Percentiles rank a stretch among this genome's conserved stretches.
Conservation (phyloP, 2,888 invertebrate species). For the Sylvicola cinctus region DNA sequence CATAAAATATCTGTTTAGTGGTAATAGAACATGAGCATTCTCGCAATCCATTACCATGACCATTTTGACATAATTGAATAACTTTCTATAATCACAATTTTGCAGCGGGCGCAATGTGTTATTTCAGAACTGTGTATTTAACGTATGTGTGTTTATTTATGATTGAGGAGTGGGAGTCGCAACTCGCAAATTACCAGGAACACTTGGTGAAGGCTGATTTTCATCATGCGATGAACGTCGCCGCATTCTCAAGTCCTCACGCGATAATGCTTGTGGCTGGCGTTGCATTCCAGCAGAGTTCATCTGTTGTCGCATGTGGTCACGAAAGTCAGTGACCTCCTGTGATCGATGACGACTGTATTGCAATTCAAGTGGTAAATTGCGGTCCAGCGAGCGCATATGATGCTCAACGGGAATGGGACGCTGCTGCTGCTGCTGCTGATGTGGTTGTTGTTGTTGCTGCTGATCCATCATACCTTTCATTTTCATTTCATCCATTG, state of each 20-base stretch:
- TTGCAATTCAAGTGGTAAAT: constrained; percentile 23
- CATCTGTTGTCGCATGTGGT: constrained; percentile 23
- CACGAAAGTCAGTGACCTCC: constrained; percentile 20
- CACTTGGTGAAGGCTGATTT: constrained; percentile 19
- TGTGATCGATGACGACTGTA: constrained; percentile 24
- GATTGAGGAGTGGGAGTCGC: too few species aligned
- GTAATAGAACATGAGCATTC: too few species aligned
- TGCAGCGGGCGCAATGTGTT: too few species aligned
- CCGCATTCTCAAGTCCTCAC: constrained; percentile 24
- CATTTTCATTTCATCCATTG: constrained; percentile 9
- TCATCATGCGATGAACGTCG: constrained; percentile 26
- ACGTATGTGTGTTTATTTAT: too few species aligned
- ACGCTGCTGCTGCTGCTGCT: constrained; percentile 17
- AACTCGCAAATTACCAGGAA: constrained; percentile 24
- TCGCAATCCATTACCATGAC: too few species aligned
- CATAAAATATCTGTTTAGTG: too few species aligned
- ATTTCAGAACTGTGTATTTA: too few species aligned
- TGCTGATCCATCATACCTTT: constrained; percentile 7
- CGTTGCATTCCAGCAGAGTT: constrained; percentile 14
- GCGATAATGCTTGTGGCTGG: constrained; percentile 14
- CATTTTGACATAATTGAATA: too few species aligned
- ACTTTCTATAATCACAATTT: too few species aligned
- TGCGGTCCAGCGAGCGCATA: constrained; percentile 25
- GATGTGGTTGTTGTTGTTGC: too few species aligned
- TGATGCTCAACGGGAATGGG: constrained; percentile 25